These are phyloP conservation scores for Xestia ashworthii DNA, from an alignment of 2,888 invertebrate species.

Conservation along the genomic window DNA sequence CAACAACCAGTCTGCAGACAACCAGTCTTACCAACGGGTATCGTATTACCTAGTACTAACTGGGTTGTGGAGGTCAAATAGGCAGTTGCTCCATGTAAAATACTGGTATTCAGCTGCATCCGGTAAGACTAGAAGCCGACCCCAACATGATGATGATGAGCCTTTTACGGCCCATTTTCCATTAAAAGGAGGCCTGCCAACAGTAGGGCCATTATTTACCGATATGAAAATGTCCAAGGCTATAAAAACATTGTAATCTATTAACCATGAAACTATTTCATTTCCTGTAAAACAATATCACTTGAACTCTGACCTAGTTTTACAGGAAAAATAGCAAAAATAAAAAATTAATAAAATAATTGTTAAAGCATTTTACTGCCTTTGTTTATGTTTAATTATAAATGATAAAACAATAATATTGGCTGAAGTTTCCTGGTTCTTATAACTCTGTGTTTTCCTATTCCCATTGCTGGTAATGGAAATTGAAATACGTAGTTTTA, in stretches of 20 bases:
- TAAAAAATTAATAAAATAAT: conserved; percentile 1
- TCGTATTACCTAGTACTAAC: too few relatives aligned
- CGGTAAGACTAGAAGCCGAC: too few relatives aligned
- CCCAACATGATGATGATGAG: too few relatives aligned
- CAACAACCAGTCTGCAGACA: too few relatives aligned
- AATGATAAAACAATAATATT: conserved; percentile 44
- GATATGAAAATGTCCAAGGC: conserved; percentile 1
- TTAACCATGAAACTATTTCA: background rate
- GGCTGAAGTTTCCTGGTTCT: conserved; percentile 39
- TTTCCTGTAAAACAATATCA: conserved; percentile 24
- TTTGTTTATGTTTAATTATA: conserved; percentile 20
- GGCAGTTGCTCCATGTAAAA: too few relatives aligned
- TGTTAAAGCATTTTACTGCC: background rate
- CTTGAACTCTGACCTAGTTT: conserved; percentile 20
- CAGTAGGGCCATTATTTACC: background rate
- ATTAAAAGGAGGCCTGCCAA: background rate
- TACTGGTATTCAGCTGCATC: too few relatives aligned
- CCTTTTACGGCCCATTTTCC: background rate
- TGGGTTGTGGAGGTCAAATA: too few relatives aligned
- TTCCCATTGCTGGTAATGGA: background rate
- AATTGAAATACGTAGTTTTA: background rate
- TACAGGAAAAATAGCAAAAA: conserved; percentile 12
- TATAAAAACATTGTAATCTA: conserved; percentile 3
- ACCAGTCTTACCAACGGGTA: too few relatives aligned
- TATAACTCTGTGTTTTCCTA: conserved; percentile 17